A percentile compares a stretch with the other conserved stretches of the same genome.
Evolutionary conservation across 2,113 vertebrate species (phyloP).

Genomic region (Zootoca vivipara): DNA sequence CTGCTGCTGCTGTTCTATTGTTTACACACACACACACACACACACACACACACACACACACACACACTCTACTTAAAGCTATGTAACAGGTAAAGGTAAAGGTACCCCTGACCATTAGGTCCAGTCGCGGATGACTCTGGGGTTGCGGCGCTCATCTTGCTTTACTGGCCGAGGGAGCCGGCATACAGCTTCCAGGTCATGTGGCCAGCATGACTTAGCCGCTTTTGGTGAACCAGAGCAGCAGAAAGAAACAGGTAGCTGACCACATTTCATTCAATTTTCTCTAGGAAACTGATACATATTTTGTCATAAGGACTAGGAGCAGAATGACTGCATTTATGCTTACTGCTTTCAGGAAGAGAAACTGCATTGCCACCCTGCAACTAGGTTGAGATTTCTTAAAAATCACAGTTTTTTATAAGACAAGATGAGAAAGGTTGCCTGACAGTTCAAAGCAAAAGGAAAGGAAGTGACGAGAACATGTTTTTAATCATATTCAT

Average conservation of each 20-base stretch:
- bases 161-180: no score
- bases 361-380: neutral
- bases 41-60: neutral
- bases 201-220: no score
- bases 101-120: no score
- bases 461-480: neutral
- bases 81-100: neutral
- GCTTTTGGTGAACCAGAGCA: no score
- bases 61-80: conserved; percentile 1
- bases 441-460: neutral
- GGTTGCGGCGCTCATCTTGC: no score
- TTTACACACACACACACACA: neutral
- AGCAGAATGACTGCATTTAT: neutral
- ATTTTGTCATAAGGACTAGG: conserved; percentile 5
- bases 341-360: neutral
- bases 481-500: neutral
- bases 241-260: neutral
- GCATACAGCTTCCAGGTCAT: no score
- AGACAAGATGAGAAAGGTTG: neutral
- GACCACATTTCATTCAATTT: neutral
- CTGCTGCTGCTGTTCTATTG: neutral
- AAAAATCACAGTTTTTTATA: conserved; percentile 1
- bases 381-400: neutral
- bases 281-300: conserved; percentile 14
- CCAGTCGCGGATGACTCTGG: no score